A percentile compares a stretch with the other conserved stretches of the same genome.
phyloP scores from a whole-genome alignment of 2,888 invertebrate species.

The Dilophus febrilis region DNA sequence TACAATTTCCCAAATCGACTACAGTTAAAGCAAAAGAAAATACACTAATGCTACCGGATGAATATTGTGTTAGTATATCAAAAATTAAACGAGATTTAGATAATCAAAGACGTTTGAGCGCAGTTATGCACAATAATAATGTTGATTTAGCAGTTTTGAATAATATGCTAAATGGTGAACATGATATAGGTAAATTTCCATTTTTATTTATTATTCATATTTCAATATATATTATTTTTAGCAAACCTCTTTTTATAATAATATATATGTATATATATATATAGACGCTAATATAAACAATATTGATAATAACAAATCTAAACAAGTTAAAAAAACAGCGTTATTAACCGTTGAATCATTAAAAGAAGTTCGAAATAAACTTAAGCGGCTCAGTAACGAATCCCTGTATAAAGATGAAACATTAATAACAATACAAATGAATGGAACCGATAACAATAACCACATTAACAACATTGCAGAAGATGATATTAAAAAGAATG shows the following conservation, averaged over 20 bases:
- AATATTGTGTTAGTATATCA: constrained; percentile 34
- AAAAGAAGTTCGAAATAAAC: constrained; percentile 38
- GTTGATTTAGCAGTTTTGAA: constrained; percentile 36
- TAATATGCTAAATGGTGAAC: constrained; percentile 28
- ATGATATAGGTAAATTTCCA: constrained; percentile 8
- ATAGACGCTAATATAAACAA: too few species aligned
- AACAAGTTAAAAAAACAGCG: constrained; percentile 12
- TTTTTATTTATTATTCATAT: neutral
- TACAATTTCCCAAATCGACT: constrained; percentile 44
- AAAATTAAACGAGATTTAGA: constrained; percentile 37
- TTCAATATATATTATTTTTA: neutral
- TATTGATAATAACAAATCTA: too few species aligned
- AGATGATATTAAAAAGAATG: too few species aligned
- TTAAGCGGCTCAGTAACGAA: constrained; percentile 34
- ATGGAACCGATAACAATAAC: too few species aligned
- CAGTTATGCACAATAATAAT: constrained; percentile 35
- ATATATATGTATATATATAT: too few species aligned
- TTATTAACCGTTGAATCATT: constrained; percentile 43
- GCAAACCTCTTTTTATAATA: too few species aligned
- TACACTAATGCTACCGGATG: constrained; percentile 25
- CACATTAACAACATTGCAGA: too few species aligned
- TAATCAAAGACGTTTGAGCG: constrained; percentile 34
- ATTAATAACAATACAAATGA: constrained; percentile 6
- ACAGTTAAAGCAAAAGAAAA: constrained; percentile 11
- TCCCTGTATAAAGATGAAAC: constrained; percentile 31